A percentile compares a stretch with the other conserved stretches of the same genome.
These are phyloP conservation scores for Coregonus ussuriensis DNA, from an alignment of 2,797 vertebrate genomes.

Conservation along the genomic window DNA sequence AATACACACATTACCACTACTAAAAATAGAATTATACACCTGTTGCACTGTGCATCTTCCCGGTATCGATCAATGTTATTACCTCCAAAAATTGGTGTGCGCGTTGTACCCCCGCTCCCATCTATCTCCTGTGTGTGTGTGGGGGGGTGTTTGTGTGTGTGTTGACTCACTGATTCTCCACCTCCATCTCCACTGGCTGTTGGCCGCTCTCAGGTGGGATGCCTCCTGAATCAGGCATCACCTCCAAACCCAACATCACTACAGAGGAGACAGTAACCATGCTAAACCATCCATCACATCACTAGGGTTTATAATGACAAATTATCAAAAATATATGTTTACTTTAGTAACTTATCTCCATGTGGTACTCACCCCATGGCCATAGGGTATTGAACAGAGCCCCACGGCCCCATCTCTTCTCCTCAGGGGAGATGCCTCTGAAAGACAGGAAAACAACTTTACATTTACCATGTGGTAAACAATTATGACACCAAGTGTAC, in stretches of 20 bases:
- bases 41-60: not conserved
- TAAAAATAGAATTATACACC: not conserved
- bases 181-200: constrained; percentile 51
- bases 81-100: not conserved
- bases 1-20: not conserved
- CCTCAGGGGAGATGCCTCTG: constrained; percentile 57
- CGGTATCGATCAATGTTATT: not conserved
- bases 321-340: not conserved
- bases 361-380: constrained; percentile 63
- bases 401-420: constrained; percentile 78
- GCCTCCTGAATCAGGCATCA: constrained; percentile 50
- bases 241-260: constrained; percentile 74
- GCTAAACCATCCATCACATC: not conserved
- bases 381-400: constrained; percentile 67
- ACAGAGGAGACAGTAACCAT: constrained; percentile 27
- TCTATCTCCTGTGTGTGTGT: too few relatives aligned
- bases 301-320: not conserved
- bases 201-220: constrained; percentile 61
- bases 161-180: constrained; percentile 76
- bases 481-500: not conserved
- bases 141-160: too few relatives aligned
- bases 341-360: not conserved
- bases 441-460: not conserved
- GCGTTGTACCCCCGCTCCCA: not conserved
- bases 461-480: too few relatives aligned